phyloP scores from a whole-genome alignment of 2,888 invertebrate species.

The Oligia latruncula region DNA sequence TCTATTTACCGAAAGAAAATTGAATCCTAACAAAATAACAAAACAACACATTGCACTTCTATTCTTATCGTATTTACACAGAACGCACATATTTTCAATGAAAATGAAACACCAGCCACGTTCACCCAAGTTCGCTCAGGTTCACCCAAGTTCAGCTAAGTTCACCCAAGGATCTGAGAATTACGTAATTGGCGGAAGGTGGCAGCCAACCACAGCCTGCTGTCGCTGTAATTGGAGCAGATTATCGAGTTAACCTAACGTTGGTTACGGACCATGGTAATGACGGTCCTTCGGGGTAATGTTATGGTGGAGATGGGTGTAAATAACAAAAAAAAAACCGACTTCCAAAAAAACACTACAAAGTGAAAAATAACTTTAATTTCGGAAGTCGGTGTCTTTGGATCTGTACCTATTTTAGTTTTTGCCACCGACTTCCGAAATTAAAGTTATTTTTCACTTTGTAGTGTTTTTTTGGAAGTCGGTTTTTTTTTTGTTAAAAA shows the following conservation, averaged over 20 bases:
- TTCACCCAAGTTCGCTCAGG: neutral
- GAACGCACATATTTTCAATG: slow-evolving; percentile 13
- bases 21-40: neutral
- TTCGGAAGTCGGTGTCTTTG: no score
- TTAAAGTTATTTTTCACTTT: no score
- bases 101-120: slow-evolving; percentile 9
- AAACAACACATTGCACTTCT: slow-evolving; percentile 18
- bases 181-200: slow-evolving; percentile 68
- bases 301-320: neutral
- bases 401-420: no score
- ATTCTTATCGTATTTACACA: neutral
- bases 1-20: slow-evolving; percentile 20
- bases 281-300: neutral
- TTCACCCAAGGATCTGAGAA: slow-evolving; percentile 51
- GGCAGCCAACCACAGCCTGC: slow-evolving; percentile 60
- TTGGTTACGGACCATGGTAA: slow-evolving; percentile 19
- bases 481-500: no score
- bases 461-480: no score
- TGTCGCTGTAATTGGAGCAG: slow-evolving; percentile 68
- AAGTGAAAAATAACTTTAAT: no score
- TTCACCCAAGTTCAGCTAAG: slow-evolving; percentile 17
- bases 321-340: no score
- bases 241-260: slow-evolving; percentile 61
- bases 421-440: no score
- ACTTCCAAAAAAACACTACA: no score